A percentile compares a stretch with the other conserved stretches of the same genome.
Evolutionary conservation across 2,888 invertebrate species (phyloP).

Genomic region (Synergus gifuensis): DNA sequence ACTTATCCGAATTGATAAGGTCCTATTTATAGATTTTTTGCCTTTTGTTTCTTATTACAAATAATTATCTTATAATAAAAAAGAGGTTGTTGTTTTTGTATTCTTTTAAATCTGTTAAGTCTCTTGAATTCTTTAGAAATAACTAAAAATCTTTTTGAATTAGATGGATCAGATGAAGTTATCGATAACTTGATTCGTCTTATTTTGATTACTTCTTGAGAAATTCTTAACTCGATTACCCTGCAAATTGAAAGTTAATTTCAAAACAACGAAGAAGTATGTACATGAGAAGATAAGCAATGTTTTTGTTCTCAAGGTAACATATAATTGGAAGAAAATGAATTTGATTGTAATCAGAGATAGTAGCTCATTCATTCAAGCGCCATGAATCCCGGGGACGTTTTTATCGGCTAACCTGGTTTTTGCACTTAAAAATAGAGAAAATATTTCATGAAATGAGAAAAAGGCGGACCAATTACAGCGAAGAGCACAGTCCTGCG

Average conservation of each 20-base stretch:
- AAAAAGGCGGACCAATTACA: slow-evolving; percentile 42
- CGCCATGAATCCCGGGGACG: not conserved
- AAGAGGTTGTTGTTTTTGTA: slow-evolving; percentile 4
- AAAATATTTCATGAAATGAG: slow-evolving; percentile 11
- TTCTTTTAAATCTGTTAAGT: not conserved
- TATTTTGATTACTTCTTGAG: not conserved
- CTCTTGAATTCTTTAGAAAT: no score
- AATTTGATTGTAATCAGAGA: slow-evolving; percentile 29
- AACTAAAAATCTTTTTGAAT: no score
- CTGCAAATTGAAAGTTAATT: slow-evolving; percentile 42
- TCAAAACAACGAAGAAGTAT: slow-evolving; percentile 11
- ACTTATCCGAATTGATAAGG: no score
- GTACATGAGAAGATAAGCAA: not conserved
- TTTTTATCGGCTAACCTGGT: not conserved
- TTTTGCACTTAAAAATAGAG: not conserved
- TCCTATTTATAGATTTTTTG: no score
- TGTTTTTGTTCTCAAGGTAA: not conserved
- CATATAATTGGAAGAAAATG: slow-evolving; percentile 23
- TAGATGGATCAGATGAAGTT: no score
- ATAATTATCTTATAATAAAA: no score
- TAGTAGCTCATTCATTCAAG: not conserved
- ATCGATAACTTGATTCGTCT: no score
- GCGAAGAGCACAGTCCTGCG: not conserved
- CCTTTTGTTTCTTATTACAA: no score
- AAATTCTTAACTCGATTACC: slow-evolving; percentile 16